phyloP scores from a whole-genome alignment of 2,797 vertebrate species.

The Pyrrhura leucotis region DNA sequence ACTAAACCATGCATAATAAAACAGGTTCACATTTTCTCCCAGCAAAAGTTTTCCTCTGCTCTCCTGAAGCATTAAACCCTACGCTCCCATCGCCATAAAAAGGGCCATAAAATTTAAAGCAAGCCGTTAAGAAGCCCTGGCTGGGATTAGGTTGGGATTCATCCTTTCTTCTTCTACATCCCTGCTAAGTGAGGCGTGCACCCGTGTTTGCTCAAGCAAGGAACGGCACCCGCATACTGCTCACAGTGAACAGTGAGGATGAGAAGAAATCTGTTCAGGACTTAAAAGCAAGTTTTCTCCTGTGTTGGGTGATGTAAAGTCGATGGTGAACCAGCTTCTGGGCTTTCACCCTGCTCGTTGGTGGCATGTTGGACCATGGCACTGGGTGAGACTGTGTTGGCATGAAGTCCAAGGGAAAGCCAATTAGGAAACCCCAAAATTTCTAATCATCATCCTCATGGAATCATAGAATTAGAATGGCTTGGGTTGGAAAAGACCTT shows the following conservation, averaged over 20 bases:
- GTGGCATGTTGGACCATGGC: accelerated
- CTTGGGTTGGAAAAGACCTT: background rate
- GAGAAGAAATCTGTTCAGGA: background rate
- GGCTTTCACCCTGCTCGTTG: background rate
- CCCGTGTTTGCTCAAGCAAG: background rate
- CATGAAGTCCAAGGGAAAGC: background rate
- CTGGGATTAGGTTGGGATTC: background rate
- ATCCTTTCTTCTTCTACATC: background rate
- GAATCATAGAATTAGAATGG: background rate
- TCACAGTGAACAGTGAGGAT: accelerated
- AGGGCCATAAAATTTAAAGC: background rate
- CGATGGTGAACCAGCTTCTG: background rate
- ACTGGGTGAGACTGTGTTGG: background rate
- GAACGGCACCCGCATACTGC: background rate
- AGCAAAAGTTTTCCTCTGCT: constrained; percentile 13
- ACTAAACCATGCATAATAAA: constrained; percentile 37
- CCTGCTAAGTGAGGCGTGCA: background rate
- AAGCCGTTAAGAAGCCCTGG: background rate
- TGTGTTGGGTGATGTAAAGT: background rate
- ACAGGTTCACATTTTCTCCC: constrained; percentile 1
- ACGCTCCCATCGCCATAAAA: background rate
- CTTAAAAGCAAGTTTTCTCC: background rate
- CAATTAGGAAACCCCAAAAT: background rate
- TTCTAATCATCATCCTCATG: background rate
- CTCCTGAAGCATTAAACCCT: constrained; percentile 26